phyloP scores from a whole-genome alignment of 2,888 invertebrate species.

The Epinotia demarniana region DNA sequence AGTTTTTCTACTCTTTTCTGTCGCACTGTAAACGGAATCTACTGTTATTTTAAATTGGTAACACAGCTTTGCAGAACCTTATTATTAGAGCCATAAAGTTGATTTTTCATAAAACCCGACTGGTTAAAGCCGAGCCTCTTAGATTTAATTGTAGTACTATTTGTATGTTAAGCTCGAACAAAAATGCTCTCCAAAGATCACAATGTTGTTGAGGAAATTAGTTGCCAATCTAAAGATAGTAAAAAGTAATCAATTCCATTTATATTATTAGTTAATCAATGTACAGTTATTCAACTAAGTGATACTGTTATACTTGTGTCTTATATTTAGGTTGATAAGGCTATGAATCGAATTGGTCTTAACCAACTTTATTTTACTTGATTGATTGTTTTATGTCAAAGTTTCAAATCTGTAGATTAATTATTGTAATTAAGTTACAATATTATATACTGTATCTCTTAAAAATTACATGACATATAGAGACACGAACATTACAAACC shows the following conservation, averaged over 20 bases:
- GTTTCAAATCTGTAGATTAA: not conserved
- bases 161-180: conserved; percentile 27
- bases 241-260: conserved; percentile 56
- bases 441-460: not conserved
- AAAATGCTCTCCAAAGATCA: conserved; percentile 62
- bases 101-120: conserved; percentile 1
- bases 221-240: conserved; percentile 67
- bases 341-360: conserved; percentile 32
- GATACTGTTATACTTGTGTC: conserved; percentile 35
- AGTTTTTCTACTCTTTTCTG: no score
- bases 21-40: no score
- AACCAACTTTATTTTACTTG: conserved; percentile 5
- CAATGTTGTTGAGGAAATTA: conserved; percentile 54
- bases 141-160: conserved; percentile 31
- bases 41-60: not conserved
- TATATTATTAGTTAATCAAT: conserved; percentile 47
- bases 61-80: not conserved
- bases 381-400: conserved; percentile 4
- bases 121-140: conserved; percentile 1
- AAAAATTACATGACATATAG: not conserved
- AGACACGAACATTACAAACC: not conserved
- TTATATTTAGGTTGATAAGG: conserved; percentile 26
- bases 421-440: not conserved
- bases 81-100: not conserved
- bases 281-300: conserved; percentile 37